Percentiles rank a stretch among this genome's conserved stretches.
Evolutionary conservation across 2,888 invertebrate genomes (phyloP).

Genomic region (Stegophylla sp.): DNA sequence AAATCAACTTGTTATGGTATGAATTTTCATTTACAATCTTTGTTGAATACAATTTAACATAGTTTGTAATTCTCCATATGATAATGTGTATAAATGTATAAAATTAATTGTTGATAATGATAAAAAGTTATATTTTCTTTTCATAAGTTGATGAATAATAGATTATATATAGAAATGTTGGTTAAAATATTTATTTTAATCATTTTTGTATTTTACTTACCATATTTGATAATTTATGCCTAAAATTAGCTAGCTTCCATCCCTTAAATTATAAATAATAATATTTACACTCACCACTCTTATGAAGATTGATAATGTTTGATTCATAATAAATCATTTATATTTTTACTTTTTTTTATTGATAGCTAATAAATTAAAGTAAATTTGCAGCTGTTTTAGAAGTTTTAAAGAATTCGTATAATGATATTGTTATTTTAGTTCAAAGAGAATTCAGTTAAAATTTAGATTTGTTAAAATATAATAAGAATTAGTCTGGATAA

Average conservation of each 20-base stretch:
- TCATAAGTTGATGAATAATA: too few species aligned
- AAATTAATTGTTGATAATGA: too few species aligned
- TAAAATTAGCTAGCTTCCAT: constrained; percentile 1
- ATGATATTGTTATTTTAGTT: background rate
- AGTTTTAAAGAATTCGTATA: background rate
- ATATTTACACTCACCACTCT: constrained; percentile 9
- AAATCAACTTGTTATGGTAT: too few species aligned
- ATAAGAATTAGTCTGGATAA: background rate
- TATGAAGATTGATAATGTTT: background rate
- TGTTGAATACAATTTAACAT: too few species aligned
- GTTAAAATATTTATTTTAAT: background rate
- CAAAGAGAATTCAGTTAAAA: background rate
- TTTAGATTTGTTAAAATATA: background rate
- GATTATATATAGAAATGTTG: too few species aligned
- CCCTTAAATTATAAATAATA: background rate
- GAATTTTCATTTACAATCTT: too few species aligned
- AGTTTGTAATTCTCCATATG: too few species aligned
- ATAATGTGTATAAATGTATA: too few species aligned
- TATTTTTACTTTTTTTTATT: background rate
- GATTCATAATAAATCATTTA: background rate
- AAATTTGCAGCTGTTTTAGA: background rate
- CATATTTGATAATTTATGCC: background rate
- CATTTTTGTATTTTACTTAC: background rate
- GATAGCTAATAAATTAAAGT: too few species aligned
- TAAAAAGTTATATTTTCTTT: too few species aligned